A percentile compares a stretch with the other conserved stretches of the same genome.
Conservation (phyloP, 1,140 invertebrate species). For the Stegodyphus mimosarum region DNA sequence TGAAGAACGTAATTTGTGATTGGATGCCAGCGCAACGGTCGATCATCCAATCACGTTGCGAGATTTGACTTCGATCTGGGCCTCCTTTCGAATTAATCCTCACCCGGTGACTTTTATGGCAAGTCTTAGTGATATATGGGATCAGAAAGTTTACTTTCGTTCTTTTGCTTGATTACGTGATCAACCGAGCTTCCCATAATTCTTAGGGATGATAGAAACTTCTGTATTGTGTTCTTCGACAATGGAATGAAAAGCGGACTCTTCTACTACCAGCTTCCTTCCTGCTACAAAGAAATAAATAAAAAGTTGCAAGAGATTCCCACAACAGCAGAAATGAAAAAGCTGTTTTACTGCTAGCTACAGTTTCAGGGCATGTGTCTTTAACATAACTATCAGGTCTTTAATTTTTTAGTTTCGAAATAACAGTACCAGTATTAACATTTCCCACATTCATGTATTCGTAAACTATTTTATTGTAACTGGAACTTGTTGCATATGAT, state of each 20-base stretch:
- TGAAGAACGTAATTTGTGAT: slow-evolving; percentile 44
- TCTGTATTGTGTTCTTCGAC: slow-evolving; percentile 47
- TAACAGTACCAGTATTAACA: no score
- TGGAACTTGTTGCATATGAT: no score
- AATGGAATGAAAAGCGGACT: slow-evolving; percentile 11
- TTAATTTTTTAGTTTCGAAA: no score
- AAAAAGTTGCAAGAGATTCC: no score
- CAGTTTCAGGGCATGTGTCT: no score
- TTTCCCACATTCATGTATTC: no score
- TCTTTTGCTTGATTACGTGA: slow-evolving; percentile 47
- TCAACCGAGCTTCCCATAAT: slow-evolving; percentile 34
- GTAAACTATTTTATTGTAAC: no score
- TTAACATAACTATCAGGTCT: no score
- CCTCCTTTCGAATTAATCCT: slow-evolving; percentile 54
- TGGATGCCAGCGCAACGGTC: slow-evolving; percentile 40
- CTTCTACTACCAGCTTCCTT: slow-evolving; percentile 31
- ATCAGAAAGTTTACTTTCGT: slow-evolving; percentile 52
- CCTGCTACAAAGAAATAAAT: no score
- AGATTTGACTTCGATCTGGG: slow-evolving; percentile 46
- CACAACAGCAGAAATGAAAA: no score
- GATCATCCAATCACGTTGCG: slow-evolving; percentile 51
- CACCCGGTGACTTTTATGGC: slow-evolving; percentile 52
- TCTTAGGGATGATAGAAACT: slow-evolving; percentile 34
- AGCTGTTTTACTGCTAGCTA: no score
- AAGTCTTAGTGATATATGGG: slow-evolving; percentile 44